Conservation (phyloP, 2,797 vertebrate genomes). For the Paguma larvata region DNA sequence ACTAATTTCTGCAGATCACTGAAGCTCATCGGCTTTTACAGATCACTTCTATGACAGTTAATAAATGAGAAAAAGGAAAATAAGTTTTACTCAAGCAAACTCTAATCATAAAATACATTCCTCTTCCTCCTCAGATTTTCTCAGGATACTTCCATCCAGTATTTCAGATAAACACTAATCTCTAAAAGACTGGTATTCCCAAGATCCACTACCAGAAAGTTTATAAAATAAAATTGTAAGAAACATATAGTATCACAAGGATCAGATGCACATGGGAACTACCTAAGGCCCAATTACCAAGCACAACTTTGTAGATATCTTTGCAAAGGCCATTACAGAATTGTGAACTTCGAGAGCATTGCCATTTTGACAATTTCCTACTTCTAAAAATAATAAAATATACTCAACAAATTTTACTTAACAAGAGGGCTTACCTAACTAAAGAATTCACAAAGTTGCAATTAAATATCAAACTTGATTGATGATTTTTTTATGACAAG, state of each 20-base stretch:
- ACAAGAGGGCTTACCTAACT: conserved; percentile 29
- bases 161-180: not conserved
- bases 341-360: not conserved
- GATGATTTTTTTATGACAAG: not conserved
- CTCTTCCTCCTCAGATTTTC: conserved; percentile 26
- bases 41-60: not conserved
- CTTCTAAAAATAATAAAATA: conserved; percentile 34
- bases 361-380: conserved; percentile 36
- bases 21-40: conserved; percentile 22
- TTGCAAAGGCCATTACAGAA: conserved; percentile 36
- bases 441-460: conserved; percentile 39
- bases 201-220: conserved; percentile 42
- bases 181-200: not conserved
- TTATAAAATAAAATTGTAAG: not conserved
- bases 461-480: conserved; percentile 38
- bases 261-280: not conserved
- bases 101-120: conserved; percentile 37
- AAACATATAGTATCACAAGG: not conserved
- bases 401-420: conserved; percentile 36
- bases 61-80: conserved; percentile 53
- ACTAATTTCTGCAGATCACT: conserved; percentile 10
- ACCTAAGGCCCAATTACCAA: not conserved
- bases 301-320: not conserved
- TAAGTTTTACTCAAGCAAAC: conserved; percentile 55
- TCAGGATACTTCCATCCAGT: not conserved